Evolutionary conservation across 2,888 invertebrate genomes (phyloP).

Genomic region (Pheosia tremula): DNA sequence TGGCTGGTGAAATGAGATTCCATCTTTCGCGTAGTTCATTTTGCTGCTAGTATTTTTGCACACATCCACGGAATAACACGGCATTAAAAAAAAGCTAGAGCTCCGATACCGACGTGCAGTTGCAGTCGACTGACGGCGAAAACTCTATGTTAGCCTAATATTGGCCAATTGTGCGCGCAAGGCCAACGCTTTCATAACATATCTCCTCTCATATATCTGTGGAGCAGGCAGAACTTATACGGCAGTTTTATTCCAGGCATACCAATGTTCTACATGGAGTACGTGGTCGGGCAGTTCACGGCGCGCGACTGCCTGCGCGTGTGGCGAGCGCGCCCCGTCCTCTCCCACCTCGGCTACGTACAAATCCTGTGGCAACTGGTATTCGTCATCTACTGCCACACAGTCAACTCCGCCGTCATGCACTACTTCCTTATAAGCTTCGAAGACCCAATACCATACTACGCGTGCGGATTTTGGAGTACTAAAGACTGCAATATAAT

Average conservation of each 20-base stretch:
- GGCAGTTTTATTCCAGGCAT: slow-evolving; percentile 51
- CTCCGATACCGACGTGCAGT: no score
- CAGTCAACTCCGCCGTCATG: slow-evolving; percentile 52
- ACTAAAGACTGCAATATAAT: slow-evolving; percentile 55
- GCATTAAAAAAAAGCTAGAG: no score
- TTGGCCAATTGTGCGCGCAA: no score
- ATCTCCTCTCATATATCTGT: no score
- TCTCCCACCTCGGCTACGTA: slow-evolving; percentile 67
- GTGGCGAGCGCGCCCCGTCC: slow-evolving; percentile 62
- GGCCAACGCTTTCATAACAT: no score
- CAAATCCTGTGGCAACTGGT: slow-evolving; percentile 58
- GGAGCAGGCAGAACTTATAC: no score
- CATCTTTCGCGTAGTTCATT: no score
- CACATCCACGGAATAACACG: no score
- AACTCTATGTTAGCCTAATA: no score
- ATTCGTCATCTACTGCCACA: slow-evolving; percentile 54
- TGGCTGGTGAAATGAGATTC: no score
- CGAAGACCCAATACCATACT: slow-evolving; percentile 66
- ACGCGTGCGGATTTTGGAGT: slow-evolving; percentile 62
- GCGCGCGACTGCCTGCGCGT: slow-evolving; percentile 65
- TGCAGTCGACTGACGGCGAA: no score
- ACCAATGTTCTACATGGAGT: slow-evolving; percentile 72
- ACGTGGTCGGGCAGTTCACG: slow-evolving; percentile 69
- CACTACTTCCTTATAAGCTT: slow-evolving; percentile 74
- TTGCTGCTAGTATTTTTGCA: no score